These are phyloP conservation scores for Scleropages formosus DNA, from an alignment of 2,797 vertebrate genomes.

Conservation along the genomic window DNA sequence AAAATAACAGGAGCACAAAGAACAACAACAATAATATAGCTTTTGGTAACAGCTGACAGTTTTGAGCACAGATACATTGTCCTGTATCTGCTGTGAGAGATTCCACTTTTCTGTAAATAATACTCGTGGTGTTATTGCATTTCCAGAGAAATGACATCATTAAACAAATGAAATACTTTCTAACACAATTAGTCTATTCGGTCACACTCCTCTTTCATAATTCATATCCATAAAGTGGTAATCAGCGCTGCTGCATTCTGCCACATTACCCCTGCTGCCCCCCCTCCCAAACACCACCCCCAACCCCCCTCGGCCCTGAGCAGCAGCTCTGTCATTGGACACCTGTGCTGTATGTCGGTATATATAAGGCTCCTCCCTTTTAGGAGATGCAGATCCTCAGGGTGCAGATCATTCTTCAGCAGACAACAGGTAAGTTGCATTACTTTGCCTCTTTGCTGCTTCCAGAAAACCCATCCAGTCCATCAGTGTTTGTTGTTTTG, in stretches of 20 bases:
- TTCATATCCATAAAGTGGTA: background rate
- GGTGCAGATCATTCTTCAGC: background rate
- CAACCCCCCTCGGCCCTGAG: background rate
- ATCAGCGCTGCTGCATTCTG: background rate
- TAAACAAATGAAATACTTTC: conserved; percentile 12
- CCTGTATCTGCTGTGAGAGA: background rate
- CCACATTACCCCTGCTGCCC: background rate
- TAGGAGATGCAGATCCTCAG: background rate
- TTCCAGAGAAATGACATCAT: background rate
- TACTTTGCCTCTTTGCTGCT: background rate
- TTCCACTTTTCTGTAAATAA: background rate
- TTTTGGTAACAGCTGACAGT: no score
- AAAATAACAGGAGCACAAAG: no score
- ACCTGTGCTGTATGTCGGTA: background rate
- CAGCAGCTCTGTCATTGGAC: background rate
- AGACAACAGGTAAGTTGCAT: conserved; percentile 3
- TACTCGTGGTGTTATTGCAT: conserved; percentile 2
- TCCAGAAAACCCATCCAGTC: background rate
- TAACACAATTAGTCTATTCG: background rate
- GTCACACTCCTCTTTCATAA: background rate
- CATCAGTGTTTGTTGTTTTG: no score
- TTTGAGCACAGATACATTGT: background rate
- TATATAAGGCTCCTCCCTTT: background rate
- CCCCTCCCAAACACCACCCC: background rate
- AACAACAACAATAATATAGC: background rate